Conservation (phyloP, 2,888 invertebrate species). For the Ochropacha duplaris region DNA sequence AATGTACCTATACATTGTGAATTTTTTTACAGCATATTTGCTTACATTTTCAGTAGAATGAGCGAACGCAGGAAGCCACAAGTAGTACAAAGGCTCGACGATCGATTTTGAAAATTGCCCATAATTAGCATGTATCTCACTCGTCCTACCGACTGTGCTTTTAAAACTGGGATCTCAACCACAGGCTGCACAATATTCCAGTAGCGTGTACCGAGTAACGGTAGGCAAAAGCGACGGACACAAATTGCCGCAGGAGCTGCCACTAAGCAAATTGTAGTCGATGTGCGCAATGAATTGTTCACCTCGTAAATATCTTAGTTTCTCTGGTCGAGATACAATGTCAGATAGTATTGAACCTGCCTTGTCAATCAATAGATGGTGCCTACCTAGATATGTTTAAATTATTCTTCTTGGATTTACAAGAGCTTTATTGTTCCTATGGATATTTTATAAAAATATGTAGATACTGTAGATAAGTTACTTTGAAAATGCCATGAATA, state of each 20-base stretch:
- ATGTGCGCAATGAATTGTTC: slow-evolving; percentile 66
- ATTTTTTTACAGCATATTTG: slow-evolving; percentile 35
- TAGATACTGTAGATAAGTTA: not conserved
- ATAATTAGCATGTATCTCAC: slow-evolving; percentile 80
- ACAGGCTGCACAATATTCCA: slow-evolving; percentile 77
- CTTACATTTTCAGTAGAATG: slow-evolving; percentile 52
- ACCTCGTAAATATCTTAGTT: slow-evolving; percentile 32
- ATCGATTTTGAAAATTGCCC: slow-evolving; percentile 82
- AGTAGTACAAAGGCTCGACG: slow-evolving; percentile 72
- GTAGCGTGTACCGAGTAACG: slow-evolving; percentile 81
- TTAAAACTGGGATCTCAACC: slow-evolving; percentile 74
- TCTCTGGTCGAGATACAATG: slow-evolving; percentile 7
- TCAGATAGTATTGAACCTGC: not conserved
- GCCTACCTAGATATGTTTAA: too few relatives aligned
- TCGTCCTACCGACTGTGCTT: slow-evolving; percentile 71
- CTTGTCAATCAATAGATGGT: not conserved
- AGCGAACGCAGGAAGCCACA: slow-evolving; percentile 75
- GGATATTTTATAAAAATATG: not conserved
- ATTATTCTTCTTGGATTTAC: too few relatives aligned
- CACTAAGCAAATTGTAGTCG: slow-evolving; percentile 75
- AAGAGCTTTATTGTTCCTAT: too few relatives aligned
- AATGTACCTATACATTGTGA: too few relatives aligned
- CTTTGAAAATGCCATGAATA: not conserved
- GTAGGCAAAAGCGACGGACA: slow-evolving; percentile 74
- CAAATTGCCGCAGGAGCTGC: slow-evolving; percentile 77